Percentiles rank a stretch among this genome's conserved stretches.
Conservation (phyloP, 2,888 invertebrate genomes). For the Lycia hirtaria region DNA sequence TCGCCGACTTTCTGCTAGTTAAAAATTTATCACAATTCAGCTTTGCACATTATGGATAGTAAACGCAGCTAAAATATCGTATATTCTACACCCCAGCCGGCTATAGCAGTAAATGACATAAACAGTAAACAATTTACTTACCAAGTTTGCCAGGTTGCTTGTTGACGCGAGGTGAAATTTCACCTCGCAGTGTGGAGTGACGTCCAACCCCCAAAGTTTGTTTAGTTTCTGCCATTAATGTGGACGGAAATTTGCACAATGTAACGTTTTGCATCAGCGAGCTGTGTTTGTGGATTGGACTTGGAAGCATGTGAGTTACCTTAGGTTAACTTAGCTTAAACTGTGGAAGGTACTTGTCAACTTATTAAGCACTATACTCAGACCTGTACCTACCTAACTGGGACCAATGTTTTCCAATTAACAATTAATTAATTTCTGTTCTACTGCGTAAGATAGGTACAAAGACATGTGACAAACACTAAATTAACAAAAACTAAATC, state of each 20-base stretch:
- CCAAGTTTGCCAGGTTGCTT: constrained; percentile 20
- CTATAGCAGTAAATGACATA: neutral
- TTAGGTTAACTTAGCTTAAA: no score
- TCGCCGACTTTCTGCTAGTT: neutral
- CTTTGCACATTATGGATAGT: neutral
- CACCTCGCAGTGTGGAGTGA: constrained; percentile 36
- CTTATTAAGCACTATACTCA: no score
- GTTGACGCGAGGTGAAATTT: constrained; percentile 30
- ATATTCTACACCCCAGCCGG: neutral
- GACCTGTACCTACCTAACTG: no score
- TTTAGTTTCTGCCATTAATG: constrained; percentile 37
- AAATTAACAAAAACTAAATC: no score
- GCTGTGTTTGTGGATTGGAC: constrained; percentile 19
- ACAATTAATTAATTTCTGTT: no score
- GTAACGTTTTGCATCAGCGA: constrained; percentile 26
- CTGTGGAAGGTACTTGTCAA: no score
- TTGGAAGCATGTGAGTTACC: neutral
- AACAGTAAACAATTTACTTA: constrained; percentile 20
- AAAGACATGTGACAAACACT: no score
- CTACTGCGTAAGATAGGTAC: no score
- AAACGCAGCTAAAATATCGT: constrained; percentile 6
- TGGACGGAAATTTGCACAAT: constrained; percentile 40
- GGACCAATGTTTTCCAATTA: no score
- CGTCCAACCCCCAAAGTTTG: constrained; percentile 36
- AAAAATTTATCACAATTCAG: neutral